These are phyloP conservation scores for Cisticola juncidis DNA, from an alignment of 2,113 vertebrate genomes.

Conservation along the genomic window DNA sequence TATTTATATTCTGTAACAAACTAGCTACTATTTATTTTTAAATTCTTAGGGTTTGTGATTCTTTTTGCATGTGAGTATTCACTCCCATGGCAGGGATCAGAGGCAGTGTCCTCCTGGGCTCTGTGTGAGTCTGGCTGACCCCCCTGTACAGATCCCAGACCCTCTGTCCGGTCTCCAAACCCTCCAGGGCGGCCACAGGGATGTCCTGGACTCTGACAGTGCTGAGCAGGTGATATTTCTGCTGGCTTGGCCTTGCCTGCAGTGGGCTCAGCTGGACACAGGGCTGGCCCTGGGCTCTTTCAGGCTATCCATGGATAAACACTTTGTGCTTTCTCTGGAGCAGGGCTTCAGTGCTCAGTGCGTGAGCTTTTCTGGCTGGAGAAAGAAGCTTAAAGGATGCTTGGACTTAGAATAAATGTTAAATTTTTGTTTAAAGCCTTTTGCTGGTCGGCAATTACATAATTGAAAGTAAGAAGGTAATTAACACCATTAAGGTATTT, in stretches of 20 bases:
- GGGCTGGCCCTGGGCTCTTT: background rate
- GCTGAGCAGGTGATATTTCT: background rate
- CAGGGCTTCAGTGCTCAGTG: background rate
- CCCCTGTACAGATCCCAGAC: too few relatives aligned
- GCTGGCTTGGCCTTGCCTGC: background rate
- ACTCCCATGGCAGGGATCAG: too few relatives aligned
- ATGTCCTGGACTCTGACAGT: too few relatives aligned
- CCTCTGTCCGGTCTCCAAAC: too few relatives aligned
- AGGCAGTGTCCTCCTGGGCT: too few relatives aligned
- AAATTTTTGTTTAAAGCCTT: background rate
- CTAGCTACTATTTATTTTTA: too few relatives aligned
- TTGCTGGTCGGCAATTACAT: background rate
- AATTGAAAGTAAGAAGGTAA: background rate
- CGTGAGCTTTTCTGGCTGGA: background rate
- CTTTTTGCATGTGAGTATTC: too few relatives aligned
- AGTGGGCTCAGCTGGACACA: background rate
- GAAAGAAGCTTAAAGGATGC: background rate
- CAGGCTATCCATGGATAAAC: background rate
- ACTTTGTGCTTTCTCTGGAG: background rate
- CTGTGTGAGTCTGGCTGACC: too few relatives aligned
- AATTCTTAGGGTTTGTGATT: too few relatives aligned
- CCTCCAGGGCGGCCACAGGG: too few relatives aligned
- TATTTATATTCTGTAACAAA: too few relatives aligned
- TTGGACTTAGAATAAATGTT: background rate
- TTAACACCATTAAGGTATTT: background rate